A percentile compares a stretch with the other conserved stretches of the same genome.
Conservation (phyloP, 2,797 vertebrate genomes). For the Astyanax mexicanus region DNA sequence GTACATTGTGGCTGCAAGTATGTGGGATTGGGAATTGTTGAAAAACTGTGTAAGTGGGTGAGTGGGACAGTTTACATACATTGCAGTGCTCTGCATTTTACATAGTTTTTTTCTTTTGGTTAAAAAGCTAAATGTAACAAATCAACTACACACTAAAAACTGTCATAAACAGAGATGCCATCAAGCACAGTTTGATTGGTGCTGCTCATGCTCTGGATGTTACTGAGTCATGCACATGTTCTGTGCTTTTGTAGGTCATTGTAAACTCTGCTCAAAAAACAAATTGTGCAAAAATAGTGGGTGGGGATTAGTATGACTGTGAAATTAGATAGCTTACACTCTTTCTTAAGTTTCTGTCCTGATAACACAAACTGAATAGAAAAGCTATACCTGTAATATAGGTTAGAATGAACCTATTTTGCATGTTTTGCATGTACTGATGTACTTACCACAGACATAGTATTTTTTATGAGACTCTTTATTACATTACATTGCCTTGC, state of each 20-base stretch:
- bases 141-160: neutral
- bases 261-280: neutral
- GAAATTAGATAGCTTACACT: neutral
- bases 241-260: conserved; percentile 1
- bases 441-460: neutral
- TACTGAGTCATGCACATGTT: neutral
- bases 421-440: conserved; percentile 17
- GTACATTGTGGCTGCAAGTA: neutral
- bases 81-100: neutral
- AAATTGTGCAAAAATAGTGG: neutral
- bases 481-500: conserved; percentile 8
- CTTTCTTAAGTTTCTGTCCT: neutral
- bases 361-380: neutral
- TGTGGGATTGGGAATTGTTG: too few species aligned
- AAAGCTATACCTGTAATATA: neutral
- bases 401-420: too few species aligned
- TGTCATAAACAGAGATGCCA: neutral
- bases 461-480: conserved; percentile 7
- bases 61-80: too few species aligned
- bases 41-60: too few species aligned
- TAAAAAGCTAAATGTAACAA: neutral
- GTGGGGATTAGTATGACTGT: neutral
- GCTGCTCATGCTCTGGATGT: neutral
- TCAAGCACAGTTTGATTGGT: neutral
- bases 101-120: neutral